Base-by-base conservation (phyloP, 2,797 vertebrate species). In the Enteromius paludinosus region DNA sequence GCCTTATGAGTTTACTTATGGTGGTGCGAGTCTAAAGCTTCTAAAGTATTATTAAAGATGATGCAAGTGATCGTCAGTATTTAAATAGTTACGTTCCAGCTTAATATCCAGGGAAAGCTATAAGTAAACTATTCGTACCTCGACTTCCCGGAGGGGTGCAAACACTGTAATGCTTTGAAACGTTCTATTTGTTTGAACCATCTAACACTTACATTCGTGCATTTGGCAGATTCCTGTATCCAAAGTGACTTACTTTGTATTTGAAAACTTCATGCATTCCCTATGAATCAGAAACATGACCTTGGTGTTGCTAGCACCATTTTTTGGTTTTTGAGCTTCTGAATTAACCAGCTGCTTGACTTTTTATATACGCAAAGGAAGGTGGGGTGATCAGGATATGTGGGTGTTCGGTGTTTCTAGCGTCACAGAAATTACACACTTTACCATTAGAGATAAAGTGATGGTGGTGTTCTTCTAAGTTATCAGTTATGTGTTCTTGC, bases 401-500 rank as follows among this genome's bases (percentile, higher is more conserved):
- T 72, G 8, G 45, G 45, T 33, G 17, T 71, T 47, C 15, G 23
- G 66, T 70, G 14, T 25, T 5, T 72, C 17, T 35, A 72, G 28
- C 70, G 14, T 54, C 2, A 6, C 28, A 52, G 47, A 35, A 73
- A 54, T 23, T 6, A 4, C 30, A 15, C 28, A 8, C 18, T 14
- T 30, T 3, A 23, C 33, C 33, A 41, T 75, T 61, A 1, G 2
- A 61, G 54, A 25, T 59, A 2, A 56, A 59, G 35, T 20, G 25
- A 59, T 20, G 30, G 18, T 45, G n/a, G 49, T 7, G 20, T 68
- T 47, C 12, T 61, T 85, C 33, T 9, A 30, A 69, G 74, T 75
- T 78, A 33, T 78, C 30, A n/a, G 6, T 70, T 28, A 49, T 80
- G n/a, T 52, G 45, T 56, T 79, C 75, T 68, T 47, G 72, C 75